A percentile compares a stretch with the other conserved stretches of the same genome.
Conservation (phyloP, 2,113 vertebrate species). For the Hepsetus odoe region DNA sequence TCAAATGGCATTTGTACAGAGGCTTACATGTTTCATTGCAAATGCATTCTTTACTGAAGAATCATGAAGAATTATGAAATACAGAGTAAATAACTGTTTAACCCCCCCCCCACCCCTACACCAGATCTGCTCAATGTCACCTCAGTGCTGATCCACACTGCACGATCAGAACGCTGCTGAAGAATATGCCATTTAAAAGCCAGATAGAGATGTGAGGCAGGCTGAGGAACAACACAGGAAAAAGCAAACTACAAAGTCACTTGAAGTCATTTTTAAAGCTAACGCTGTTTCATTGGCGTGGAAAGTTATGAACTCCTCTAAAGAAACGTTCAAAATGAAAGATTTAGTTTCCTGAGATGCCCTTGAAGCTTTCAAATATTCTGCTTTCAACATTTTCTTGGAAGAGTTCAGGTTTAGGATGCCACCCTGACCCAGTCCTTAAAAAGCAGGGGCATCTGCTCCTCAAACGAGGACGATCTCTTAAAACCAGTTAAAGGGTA, state of each 20-base stretch:
- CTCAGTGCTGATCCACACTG: background rate
- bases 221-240: background rate
- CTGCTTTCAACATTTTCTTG: no score
- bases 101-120: background rate
- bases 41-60: background rate
- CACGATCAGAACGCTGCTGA: background rate
- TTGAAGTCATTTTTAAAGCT: background rate
- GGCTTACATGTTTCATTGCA: background rate
- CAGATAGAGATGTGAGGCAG: background rate
- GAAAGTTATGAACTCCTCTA: background rate
- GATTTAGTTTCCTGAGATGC: background rate
- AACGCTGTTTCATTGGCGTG: background rate
- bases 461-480: no score
- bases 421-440: background rate
- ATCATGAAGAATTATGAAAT: background rate
- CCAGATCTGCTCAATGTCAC: background rate
- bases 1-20: background rate
- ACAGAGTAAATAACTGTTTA: background rate
- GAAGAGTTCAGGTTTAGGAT: no score
- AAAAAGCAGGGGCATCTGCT: no score
- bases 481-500: no score
- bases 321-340: background rate
- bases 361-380: background rate
- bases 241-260: background rate
- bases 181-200: background rate